Base-by-base conservation (phyloP, 2,888 invertebrate species). In the Drosophila melanocephala region DNA sequence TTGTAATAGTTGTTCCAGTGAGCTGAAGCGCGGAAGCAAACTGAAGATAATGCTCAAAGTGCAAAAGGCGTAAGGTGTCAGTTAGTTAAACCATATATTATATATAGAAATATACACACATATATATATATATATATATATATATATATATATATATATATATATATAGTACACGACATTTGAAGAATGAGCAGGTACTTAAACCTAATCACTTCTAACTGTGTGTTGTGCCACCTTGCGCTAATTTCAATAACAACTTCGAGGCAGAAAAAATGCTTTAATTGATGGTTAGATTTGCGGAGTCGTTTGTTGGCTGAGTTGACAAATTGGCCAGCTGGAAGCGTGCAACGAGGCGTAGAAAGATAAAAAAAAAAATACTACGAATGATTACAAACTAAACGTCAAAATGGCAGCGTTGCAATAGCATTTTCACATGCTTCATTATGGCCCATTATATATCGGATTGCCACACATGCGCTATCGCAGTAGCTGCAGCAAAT, bases 271-370 rank as follows among this genome's bases (percentile, higher is more conserved):
- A 44, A 56, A 14, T 22, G n/a, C 26, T 33, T 28, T 63, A 22
- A 26, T 26, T 30, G 44, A 33, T 16, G 33, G 37, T 32, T 37
- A 19, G 30, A 37, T 58, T 51, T 26, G 47, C 16, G 47, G 19
- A 47, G 47, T 56, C 35, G 53, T 61, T 39, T 79, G 75, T 62
- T 75, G 78, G 56, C 79, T 68, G 65, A 67, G 77, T 77, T 77
- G 77, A 77, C 80, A 79, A 81, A 77, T 82, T 76, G 61, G 61
- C 77, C 75, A 65, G 68, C 50, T 63, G 55, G 53, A 53, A 62
- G 55, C 35, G 62, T 37, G 58, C 87, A 86, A 61, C 86, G 82
- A 77, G 74, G 86, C 86, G 88, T 82, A 47, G 26, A 7, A 16
- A 16, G 47, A 44, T n/a, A 19, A 22, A 51, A 47, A 42, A 56